Evolutionary conservation across 2,888 invertebrate species (phyloP).

Genomic region (Leptarthrus brevirostris): DNA sequence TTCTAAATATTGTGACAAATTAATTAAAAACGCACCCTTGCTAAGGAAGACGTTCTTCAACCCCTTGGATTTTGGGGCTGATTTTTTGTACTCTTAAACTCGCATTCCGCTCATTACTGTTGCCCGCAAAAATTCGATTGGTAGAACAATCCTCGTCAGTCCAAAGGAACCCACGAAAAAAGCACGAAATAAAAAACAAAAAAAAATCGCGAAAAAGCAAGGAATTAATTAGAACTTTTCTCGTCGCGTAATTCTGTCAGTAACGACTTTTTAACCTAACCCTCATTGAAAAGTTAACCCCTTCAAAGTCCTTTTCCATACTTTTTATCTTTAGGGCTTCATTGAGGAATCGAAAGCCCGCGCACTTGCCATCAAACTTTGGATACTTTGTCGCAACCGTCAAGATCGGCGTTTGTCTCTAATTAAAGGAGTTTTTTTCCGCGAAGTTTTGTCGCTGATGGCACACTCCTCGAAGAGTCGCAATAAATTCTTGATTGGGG

Average conservation of each 20-base stretch:
- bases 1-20: constrained; percentile 35
- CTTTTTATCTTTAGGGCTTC: constrained; percentile 41
- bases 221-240: constrained; percentile 49
- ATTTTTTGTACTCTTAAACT: too few relatives aligned
- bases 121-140: constrained; percentile 45
- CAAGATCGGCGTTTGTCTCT: constrained; percentile 38
- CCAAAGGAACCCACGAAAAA: too few relatives aligned
- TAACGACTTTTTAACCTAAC: constrained; percentile 18
- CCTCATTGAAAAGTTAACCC: constrained; percentile 39
- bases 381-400: constrained; percentile 44
- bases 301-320: constrained; percentile 5
- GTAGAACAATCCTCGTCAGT: constrained; percentile 2
- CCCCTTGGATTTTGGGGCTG: not conserved
- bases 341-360: constrained; percentile 41
- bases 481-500: constrained; percentile 50
- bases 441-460: constrained; percentile 30
- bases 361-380: constrained; percentile 13
- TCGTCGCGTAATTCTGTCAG: constrained; percentile 27
- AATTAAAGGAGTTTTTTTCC: constrained; percentile 46
- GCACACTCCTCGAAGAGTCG: constrained; percentile 48
- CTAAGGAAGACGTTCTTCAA: constrained; percentile 1
- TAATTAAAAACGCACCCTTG: constrained; percentile 28
- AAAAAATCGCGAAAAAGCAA: constrained; percentile 18
- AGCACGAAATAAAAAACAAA: not conserved
- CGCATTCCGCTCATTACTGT: constrained; percentile 27